Base-by-base conservation (phyloP, 2,113 vertebrate genomes). In the Psilopsiagon aymara region DNA sequence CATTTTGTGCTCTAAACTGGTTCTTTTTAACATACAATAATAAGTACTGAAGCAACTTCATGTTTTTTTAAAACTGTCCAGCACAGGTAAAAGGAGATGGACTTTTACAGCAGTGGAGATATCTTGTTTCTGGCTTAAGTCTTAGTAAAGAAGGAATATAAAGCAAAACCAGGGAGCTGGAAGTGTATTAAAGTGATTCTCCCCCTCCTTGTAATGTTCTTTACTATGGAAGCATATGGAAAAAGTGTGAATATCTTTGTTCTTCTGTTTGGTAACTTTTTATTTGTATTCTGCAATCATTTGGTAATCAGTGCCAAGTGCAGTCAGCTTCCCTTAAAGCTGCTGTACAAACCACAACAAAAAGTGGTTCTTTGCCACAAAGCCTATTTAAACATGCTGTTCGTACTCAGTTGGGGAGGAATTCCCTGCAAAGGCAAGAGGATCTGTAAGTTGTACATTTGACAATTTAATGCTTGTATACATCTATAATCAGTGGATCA, bases 401-500 rank as follows among this genome's bases (percentile, higher is more conserved):
- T 94, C 53, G 29, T 68, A 63, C 62, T 44, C 33, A 20, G 25
- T 27, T 86, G 52, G 49, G 39, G 57, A 82, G 60, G 77, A 95
- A 93, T 64, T 78, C 35, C 19, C 14, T 94, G 85, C 68, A 86
- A 93, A 94, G 43, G 31, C 69, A 78, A 31, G 37, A 87, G 75
- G 86, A 90, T 96, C 91, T 92, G 18, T 18, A 80, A 94, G 49
- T 41, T 86, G 43, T 75, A 39, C 13, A 0, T 71, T 77, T 94
- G 64, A 83, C 62, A 86, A 57, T 93, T 60, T 93, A 86, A 73
- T 86, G 49, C 67, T 92, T 62, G 39, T 86, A 82, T 82, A 85
- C 57, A 28, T 92, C 93, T 93, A 86, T 78, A 86, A 63, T 86
- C 92, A 57, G 31, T 92, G 94, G 73, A 93, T 93, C 69, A 86